Base-by-base conservation (phyloP, 2,888 invertebrate species). In the Carcina quercana region DNA sequence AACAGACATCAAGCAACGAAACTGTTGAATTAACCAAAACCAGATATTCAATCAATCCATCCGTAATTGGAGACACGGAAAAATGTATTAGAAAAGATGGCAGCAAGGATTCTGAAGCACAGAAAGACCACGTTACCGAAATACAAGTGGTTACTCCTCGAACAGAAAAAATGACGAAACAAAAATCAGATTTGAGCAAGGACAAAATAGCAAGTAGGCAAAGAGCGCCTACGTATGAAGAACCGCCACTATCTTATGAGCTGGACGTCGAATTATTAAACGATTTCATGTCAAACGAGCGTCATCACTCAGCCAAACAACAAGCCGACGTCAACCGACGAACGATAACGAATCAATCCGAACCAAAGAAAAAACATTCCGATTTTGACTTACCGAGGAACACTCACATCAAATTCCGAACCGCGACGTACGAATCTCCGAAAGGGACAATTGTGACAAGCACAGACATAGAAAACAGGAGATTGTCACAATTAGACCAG, bases 51-150 rank as follows among this genome's bases (percentile, higher is more conserved):
- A 75, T 85, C 5, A 76, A 83, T 35, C 73, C 82, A 1, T 44
- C 71, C 14, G 55, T 62, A n/a, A 75, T 85, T 22, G 66, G 79
- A 27, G 65, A 78, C 22, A 60, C 69, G 24, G 71, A 80, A 42
- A 82, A 75, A 42, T 59, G 59, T 26, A 45, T 49, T 11, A 62
- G 57, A 50, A 45, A 49, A 5, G 65, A 61, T 20, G 41, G 36
- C 14, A 45, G 46, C 10, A 48, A 60, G 35, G 53, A 62, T 15
- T 40, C 48, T 10, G 56, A 62, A 35, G 38, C 47, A 15, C 57
- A 58, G 20, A 67, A 85, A 51, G 88, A 89, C 14, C 91, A 90
- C 53, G 86, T 92, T 17, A 92, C 91, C 22, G 92, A 92, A 71
- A 92, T 92, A 35, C 89, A 91, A 68, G 91, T 91, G 0, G 70